Evolutionary conservation across 2,888 invertebrate species (phyloP), one percentile per base, ranked within the genome.

Genomic region (Malthinus seriepunctatus): DNA sequence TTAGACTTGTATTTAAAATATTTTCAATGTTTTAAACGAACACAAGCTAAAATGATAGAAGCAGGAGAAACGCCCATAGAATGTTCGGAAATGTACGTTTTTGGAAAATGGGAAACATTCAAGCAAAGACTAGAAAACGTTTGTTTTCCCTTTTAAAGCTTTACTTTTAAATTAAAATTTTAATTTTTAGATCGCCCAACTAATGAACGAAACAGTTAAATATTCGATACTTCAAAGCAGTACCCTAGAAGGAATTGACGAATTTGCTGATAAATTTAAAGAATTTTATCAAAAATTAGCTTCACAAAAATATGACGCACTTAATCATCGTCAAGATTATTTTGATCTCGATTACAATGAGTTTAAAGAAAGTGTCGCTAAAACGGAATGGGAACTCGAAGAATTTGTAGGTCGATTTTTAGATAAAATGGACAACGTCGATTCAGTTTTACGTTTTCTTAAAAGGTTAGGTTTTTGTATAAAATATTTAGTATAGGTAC

Each of bases 1-100:
- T 76, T 82, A 51, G 79, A 81, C 66, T 75, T 88, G 5, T 86
- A 85, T 65, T 75, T 83, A 35, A 79, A 81, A 48, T 88, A 88
- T 64, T 81, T 82, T 64, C 77, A 81, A 34, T 82, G 82, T 54
- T 88, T 85, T 67, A 79, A 81, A 56, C 78, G 82, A 55, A 90
- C 90, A 11, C 88, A 89, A 68, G 82, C 84, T 62, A 87, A 88
- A 73, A 88, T 92, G 81, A 84, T 81, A 65, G 84, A 84, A 63
- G 84, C 84, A 50, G 84, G 87, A 46, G 93, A 93, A 71, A 84
- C 85, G 51, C 86, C 88, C 0, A 91, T 94, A 75, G 88, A 91
- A 71, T 89, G 93, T 69, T 95, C 94, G 0, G 90, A 91, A 74
- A 93, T 93, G 84, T 92, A 90, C 72, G 89, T 95, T 66, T 94